A percentile compares a stretch with the other conserved stretches of the same genome.
These are phyloP conservation scores for Drosophila peninsularis DNA, from an alignment of 2,888 invertebrate species.

Conservation along the genomic window DNA sequence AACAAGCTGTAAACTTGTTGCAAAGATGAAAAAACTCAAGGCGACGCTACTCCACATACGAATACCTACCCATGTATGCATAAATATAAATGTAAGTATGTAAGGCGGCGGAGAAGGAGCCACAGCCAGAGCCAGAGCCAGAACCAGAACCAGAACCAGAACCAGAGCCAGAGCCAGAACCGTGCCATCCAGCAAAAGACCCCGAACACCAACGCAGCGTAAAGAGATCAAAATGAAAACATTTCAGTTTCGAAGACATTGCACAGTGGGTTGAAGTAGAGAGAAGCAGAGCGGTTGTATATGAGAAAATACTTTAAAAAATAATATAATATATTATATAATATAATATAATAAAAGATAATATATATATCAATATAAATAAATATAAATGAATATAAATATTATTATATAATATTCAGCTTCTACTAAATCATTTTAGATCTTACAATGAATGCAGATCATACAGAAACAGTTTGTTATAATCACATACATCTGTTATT, in stretches of 20 bases:
- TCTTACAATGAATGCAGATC: too few relatives aligned
- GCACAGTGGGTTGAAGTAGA: conserved; percentile 31
- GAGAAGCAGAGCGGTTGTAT: neutral
- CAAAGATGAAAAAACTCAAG: conserved; percentile 66
- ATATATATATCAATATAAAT: too few relatives aligned
- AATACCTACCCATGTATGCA: neutral
- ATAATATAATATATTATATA: too few relatives aligned
- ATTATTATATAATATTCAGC: too few relatives aligned
- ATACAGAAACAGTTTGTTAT: too few relatives aligned
- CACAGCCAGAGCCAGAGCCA: conserved; percentile 8
- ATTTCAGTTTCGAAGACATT: conserved; percentile 56
- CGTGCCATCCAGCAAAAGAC: conserved; percentile 48
- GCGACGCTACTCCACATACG: conserved; percentile 45
- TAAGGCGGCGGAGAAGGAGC: conserved; percentile 23
- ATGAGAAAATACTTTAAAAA: neutral
- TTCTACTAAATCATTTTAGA: too few relatives aligned
- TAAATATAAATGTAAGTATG: conserved; percentile 17
- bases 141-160: conserved; percentile 44
- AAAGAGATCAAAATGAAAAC: conserved; percentile 80
- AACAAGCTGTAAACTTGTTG: conserved; percentile 79
- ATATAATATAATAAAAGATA: too few relatives aligned
- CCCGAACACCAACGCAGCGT: conserved; percentile 72
- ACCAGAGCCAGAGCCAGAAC: conserved; percentile 41
- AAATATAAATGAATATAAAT: too few relatives aligned
- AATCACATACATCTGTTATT: too few relatives aligned